Base-by-base conservation (phyloP, 2,888 invertebrate species). In the Sericinus montela region DNA sequence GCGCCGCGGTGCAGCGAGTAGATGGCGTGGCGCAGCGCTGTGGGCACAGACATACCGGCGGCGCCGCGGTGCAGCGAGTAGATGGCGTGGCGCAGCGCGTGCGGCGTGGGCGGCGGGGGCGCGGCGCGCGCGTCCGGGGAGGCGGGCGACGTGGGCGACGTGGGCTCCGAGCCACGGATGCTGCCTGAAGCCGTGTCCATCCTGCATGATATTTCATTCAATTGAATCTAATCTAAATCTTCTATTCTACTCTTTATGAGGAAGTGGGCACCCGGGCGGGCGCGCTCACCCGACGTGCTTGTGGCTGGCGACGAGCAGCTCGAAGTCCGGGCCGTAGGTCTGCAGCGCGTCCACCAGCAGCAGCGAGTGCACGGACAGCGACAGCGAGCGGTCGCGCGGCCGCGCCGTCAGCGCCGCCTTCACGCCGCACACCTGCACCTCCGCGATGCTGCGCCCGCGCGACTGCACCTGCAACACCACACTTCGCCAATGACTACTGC, bases 151-250 rank as follows among this genome's bases (percentile, higher is more conserved):
- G 91, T 91, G 0, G 97, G 98, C 0, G 97, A 97, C 40, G 95
- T 95, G 5, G 97, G 96, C 78, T 97, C 97, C 66, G 97, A 97
- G 71, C 97, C 97, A 59, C 94, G 91, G 57, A 98, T 91, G 77
- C 97, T 97, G 45, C 98, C 98, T 55, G 97, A 98, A 57, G 95
- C 92, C 53, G 96, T 97, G 84, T 98, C 98, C 95, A 98, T 96
- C 3, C 96, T 95, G 74, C 19, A 19, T n/a, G 40, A 13, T 6
- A 32, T 32, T 32, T 29, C n/a, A 11, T 32, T n/a, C 6, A 5
- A 13, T 30, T 11, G 4, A 32, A 29, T 10, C 4, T 29, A 29
- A n/a, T n/a, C n/a, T n/a, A n/a, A n/a, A n/a, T n/a, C n/a, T n/a
- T n/a, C n/a, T n/a, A n/a, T n/a, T n/a, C n/a, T n/a, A n/a, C n/a